Evolutionary conservation across 2,797 vertebrate genomes (phyloP).

Genomic region (Dallia pectoralis): DNA sequence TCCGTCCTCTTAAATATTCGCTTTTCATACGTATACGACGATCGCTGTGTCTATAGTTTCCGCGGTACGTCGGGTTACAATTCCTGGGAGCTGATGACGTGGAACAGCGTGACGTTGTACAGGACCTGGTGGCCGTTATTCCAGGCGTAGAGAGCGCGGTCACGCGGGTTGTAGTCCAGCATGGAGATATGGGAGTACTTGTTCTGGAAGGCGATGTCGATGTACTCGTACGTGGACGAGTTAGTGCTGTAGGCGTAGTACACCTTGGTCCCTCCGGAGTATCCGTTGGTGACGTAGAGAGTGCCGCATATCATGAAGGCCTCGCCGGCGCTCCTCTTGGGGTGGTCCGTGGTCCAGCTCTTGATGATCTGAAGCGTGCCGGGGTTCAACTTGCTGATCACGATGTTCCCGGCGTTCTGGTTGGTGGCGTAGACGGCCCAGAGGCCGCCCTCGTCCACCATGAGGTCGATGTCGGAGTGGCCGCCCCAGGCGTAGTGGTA

Average conservation of each 20-base stretch:
- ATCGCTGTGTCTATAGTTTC: conserved; percentile 43
- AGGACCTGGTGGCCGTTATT: conserved; percentile 97
- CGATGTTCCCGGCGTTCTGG: conserved; percentile 96
- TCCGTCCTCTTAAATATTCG: conserved; percentile 57
- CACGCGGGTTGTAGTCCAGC: conserved; percentile 98
- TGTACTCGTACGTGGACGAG: conserved; percentile 97
- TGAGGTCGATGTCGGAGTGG: conserved; percentile 97
- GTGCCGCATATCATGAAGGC: conserved; percentile 98
- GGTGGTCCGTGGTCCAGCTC: conserved; percentile 96
- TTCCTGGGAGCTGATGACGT: conserved; percentile 92
- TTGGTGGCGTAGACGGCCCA: conserved; percentile 98
- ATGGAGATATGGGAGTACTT: conserved; percentile 98
- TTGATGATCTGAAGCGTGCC: conserved; percentile 88
- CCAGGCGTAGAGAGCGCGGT: conserved; percentile 95
- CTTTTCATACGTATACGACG: conserved; percentile 57
- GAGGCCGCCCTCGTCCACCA: conserved; percentile 93
- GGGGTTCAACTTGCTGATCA: conserved; percentile 94
- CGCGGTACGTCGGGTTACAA: conserved; percentile 74
- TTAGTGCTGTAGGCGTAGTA: conserved; percentile 98
- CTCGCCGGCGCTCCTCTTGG: conserved; percentile 93
- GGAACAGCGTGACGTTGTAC: conserved; percentile 97
- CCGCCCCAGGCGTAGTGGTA: conserved; percentile 98
- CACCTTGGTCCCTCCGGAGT: conserved; percentile 95
- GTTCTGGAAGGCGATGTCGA: conserved; percentile 95
- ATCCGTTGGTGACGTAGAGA: conserved; percentile 95